Evolutionary conservation across 92 coral and sea anemone genomes (phyloP).

Genomic region (Isaurus tuberculatus): DNA sequence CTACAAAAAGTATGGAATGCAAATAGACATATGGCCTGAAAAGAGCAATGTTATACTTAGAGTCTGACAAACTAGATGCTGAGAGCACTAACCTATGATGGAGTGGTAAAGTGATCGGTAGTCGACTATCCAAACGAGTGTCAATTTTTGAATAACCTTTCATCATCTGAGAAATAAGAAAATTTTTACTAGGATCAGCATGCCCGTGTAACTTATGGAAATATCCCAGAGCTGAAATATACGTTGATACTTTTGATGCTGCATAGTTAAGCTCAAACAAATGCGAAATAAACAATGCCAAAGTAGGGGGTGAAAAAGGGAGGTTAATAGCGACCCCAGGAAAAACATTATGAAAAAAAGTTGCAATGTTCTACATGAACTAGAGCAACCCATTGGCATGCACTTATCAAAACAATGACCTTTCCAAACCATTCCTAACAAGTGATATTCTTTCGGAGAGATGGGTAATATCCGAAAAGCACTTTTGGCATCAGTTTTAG

Average conservation of each 20-base stretch:
- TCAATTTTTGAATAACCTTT: constrained; percentile 56
- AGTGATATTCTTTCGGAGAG: constrained; percentile 49
- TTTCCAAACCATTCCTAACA: constrained; percentile 58
- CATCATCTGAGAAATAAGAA: constrained; percentile 48
- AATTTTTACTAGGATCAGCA: constrained; percentile 49
- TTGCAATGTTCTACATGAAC: constrained; percentile 40
- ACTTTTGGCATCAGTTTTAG: constrained; percentile 62
- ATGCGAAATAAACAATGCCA: constrained; percentile 66
- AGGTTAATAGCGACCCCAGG: too few species aligned
- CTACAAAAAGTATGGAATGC: neutral
- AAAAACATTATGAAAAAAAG: too few species aligned
- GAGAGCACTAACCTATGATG: constrained; percentile 10
- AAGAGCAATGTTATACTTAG: neutral
- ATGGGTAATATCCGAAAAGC: constrained; percentile 59
- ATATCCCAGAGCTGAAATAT: constrained; percentile 60
- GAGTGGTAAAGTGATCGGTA: constrained; percentile 64
- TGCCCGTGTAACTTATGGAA: constrained; percentile 35
- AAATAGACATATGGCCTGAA: neutral
- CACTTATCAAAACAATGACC: constrained; percentile 40
- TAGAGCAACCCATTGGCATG: constrained; percentile 58
- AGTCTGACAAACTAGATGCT: neutral
- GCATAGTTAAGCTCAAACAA: constrained; percentile 63
- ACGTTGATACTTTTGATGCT: constrained; percentile 58
- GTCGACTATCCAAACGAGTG: constrained; percentile 51
- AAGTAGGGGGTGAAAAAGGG: constrained; percentile 45